Evolutionary conservation across 1,140 invertebrate genomes (phyloP), one percentile per base, ranked within the genome.

Genomic region (Harpegnathos saltator): DNA sequence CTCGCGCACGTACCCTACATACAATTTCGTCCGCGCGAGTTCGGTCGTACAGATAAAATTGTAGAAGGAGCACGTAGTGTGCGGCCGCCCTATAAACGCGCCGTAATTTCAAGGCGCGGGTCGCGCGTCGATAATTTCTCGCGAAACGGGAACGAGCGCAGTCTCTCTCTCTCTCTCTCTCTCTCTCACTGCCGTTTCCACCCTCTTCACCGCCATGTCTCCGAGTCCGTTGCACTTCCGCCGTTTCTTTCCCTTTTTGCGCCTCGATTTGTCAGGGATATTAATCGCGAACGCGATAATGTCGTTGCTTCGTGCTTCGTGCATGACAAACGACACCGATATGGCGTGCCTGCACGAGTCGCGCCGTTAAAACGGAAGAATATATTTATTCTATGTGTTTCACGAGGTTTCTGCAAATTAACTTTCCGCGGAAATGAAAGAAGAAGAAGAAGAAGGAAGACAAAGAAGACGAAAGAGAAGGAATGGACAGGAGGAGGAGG

Each of bases 341-440:
- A 87, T 85, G 89, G 89, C 90, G 78, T 81, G 85, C 66, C 82
- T 83, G 71, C 88, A 83, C 74, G 86, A 69, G 54, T 78, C 62
- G 63, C 72, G 61, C 68, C 74, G 89, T 91, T 89, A 87, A n/a
- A 89, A 81, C 90, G 89, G 89, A 91, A 89, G 84, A 90, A 89
- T 88, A 84, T 92, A 92, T 91, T 92, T 92, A 91, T 85, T 89
- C 84, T 85, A 89, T 86, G 87, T 90, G 89, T 91, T 89, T 87
- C 88, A 69, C 78, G 66, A 59, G 83, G 75, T 89, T 92, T 91
- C 87, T 90, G 87, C 88, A 93, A 92, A 92, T 93, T 92, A 91
- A 90, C 89, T 91, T 92, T 90, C 80, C 85, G 69, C 82, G 85
- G 81, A 69, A 83, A 83, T 62, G 62, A 74, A 87, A 65, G 68